Percentiles rank a stretch among this genome's conserved stretches.
Evolutionary conservation across 2,888 invertebrate species (phyloP).

Genomic region (Tiliacea aurago): DNA sequence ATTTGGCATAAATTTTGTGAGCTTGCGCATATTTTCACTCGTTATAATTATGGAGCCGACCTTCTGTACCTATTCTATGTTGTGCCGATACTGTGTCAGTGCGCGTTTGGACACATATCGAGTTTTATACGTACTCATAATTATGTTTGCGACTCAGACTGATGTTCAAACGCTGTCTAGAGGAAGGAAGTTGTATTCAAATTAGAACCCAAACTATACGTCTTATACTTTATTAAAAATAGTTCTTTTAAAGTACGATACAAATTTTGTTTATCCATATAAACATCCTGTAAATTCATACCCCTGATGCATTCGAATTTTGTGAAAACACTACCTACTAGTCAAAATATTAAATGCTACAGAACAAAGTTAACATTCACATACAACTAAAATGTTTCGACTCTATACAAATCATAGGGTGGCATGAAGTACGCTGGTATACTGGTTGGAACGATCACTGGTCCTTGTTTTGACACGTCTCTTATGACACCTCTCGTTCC

Average conservation of each 20-base stretch:
- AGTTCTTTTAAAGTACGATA: not conserved
- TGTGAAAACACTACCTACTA: not conserved
- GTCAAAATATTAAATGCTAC: not conserved
- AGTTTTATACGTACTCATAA: not conserved
- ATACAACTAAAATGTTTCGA: constrained; percentile 70
- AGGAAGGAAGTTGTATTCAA: not conserved
- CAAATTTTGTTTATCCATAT: not conserved
- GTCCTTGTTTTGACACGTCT: constrained; percentile 51
- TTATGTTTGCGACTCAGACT: not conserved
- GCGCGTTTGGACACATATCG: not conserved
- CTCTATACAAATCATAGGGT: constrained; percentile 70
- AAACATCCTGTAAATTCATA: not conserved
- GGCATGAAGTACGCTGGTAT: constrained; percentile 74
- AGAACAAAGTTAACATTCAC: not conserved
- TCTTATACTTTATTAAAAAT: not conserved
- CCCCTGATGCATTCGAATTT: not conserved
- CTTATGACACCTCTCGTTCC: constrained; percentile 71
- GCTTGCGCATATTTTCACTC: not conserved
- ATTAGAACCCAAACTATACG: not conserved
- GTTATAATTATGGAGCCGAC: not conserved
- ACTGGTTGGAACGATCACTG: constrained; percentile 70
- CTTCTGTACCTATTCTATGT: not conserved
- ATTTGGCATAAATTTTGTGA: too few species aligned
- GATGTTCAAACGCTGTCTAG: not conserved
- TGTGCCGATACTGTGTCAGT: not conserved